phyloP scores from a whole-genome alignment of 2,113 vertebrate species.

The Muntiacus reevesi region DNA sequence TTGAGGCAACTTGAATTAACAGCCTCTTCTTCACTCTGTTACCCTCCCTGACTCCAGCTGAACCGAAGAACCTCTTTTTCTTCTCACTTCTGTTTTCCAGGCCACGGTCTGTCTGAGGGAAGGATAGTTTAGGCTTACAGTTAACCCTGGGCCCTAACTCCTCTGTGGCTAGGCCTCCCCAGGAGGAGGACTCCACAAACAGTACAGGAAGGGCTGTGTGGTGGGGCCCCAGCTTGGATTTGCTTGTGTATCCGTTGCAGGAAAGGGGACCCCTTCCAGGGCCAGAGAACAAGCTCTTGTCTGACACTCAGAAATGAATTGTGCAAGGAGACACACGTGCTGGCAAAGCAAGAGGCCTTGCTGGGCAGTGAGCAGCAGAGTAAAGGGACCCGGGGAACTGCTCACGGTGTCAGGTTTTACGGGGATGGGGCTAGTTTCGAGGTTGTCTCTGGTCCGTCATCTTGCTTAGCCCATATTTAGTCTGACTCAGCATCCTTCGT shows the following conservation, averaged over 20 bases:
- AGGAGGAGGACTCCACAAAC: neutral
- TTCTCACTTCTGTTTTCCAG: conserved; percentile 15
- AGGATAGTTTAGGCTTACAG: neutral
- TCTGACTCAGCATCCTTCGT: neutral
- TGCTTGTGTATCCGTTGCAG: neutral
- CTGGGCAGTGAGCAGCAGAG: neutral
- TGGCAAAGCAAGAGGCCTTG: neutral
- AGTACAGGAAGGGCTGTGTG: neutral
- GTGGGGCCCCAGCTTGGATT: neutral
- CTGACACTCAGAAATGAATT: neutral
- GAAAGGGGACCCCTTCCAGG: neutral
- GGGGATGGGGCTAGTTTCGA: neutral
- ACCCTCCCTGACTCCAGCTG: neutral
- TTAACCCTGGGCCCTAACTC: too few relatives aligned
- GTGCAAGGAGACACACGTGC: neutral
- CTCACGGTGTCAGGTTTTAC: neutral
- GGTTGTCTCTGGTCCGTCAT: neutral
- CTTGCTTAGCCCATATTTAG: neutral
- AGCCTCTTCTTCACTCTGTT: neutral
- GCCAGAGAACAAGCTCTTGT: neutral
- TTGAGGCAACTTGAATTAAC: neutral
- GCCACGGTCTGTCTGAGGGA: neutral
- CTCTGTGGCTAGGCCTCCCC: neutral
- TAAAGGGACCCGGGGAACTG: neutral
- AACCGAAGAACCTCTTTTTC: neutral